A percentile compares a stretch with the other conserved stretches of the same genome.
phyloP scores from a whole-genome alignment of 2,888 invertebrate genomes.

The Tanypteryx hageni region DNA sequence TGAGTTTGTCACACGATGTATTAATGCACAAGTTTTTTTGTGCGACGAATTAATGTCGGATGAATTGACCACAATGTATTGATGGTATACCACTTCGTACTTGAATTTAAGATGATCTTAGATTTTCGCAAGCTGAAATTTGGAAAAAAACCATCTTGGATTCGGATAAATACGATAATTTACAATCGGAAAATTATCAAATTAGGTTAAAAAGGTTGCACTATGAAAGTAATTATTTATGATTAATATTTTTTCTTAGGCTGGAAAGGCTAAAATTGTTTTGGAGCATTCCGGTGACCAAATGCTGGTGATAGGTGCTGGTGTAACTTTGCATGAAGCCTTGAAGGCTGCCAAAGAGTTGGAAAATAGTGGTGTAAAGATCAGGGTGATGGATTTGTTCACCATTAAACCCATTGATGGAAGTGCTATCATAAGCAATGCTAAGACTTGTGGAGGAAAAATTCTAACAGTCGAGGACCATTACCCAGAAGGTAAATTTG shows the following conservation, averaged over 20 bases:
- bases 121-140: no score
- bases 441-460: constrained; percentile 86
- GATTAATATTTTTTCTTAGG: constrained; percentile 72
- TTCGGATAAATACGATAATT: no score
- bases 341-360: constrained; percentile 88
- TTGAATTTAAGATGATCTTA: no score
- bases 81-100: no score
- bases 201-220: no score
- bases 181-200: no score
- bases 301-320: constrained; percentile 93
- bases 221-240: no score
- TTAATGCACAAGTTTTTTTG: no score
- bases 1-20: no score
- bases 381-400: constrained; percentile 95
- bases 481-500: constrained; percentile 86
- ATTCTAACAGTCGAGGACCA: constrained; percentile 98
- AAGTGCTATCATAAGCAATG: constrained; percentile 85
- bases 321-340: constrained; percentile 95
- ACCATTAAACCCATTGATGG: constrained; percentile 97
- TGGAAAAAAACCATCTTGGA: no score
- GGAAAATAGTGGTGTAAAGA: constrained; percentile 82
- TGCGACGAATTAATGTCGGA: no score
- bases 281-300: constrained; percentile 86
- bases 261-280: constrained; percentile 89
- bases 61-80: no score